These are phyloP conservation scores for Formica exsecta DNA, from an alignment of 1,140 invertebrate species.

Conservation along the genomic window DNA sequence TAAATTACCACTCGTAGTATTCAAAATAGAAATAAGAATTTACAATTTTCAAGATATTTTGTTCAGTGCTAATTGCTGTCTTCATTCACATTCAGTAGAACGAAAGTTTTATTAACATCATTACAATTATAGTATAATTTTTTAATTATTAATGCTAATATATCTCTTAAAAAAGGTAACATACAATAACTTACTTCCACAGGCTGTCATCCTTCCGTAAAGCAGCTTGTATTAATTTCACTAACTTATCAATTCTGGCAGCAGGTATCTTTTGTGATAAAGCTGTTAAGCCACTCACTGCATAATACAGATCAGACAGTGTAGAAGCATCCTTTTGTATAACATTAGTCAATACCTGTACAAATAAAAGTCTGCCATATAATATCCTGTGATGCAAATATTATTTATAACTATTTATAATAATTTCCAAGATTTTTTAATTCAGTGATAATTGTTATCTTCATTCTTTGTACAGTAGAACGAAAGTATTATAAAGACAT, in stretches of 20 bases:
- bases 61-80: constrained; percentile 25
- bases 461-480: constrained; percentile 80
- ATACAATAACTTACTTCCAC: constrained; percentile 87
- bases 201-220: constrained; percentile 93
- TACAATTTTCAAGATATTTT: neutral
- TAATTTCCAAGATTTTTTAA: constrained; percentile 19
- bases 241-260: constrained; percentile 87
- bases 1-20: constrained; percentile 28
- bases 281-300: constrained; percentile 80
- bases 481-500: constrained; percentile 81
- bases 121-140: neutral
- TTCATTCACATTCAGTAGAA: constrained; percentile 26
- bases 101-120: constrained; percentile 48
- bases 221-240: constrained; percentile 89
- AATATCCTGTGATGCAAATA: neutral
- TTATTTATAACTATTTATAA: neutral
- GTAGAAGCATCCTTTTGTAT: constrained; percentile 85
- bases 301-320: constrained; percentile 85
- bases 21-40: constrained; percentile 31
- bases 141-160: constrained; percentile 3
- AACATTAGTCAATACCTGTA: constrained; percentile 81
- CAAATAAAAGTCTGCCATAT: constrained; percentile 62
- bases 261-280: constrained; percentile 84
- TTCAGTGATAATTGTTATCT: constrained; percentile 77
- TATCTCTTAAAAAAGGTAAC: neutral